Evolutionary conservation across 2,113 vertebrate genomes (phyloP), one percentile per base, ranked within the genome.

Genomic region (Colaptes auratus): DNA sequence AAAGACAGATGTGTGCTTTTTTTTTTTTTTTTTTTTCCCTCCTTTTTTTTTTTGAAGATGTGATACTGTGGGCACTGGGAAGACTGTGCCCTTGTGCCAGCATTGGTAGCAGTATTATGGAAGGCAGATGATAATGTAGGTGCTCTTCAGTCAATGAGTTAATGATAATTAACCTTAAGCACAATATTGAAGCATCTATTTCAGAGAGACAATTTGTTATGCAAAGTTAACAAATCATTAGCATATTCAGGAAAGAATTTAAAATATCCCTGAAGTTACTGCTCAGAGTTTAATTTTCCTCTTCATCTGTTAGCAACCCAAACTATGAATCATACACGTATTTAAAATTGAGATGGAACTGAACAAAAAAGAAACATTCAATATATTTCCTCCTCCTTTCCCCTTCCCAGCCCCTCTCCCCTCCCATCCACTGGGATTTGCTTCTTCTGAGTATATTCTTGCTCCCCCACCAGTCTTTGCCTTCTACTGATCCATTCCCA

Each of bases 1-100:
- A 97, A 97, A 97, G 97, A 98, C 95, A 98, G 97, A 96, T 66
- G 81, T 96, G 75, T 95, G 96, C 92, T 96, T 63, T 93, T 96
- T 95, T 94, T 91, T 73, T 30, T 27, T 12, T 42, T 31, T 88
- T 84, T 91, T 87, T 86, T 20, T 92, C 96, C 39, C 36, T 82
- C n/a, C n/a, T 76, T 33, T 52, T 35, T 30, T 89, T 93, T 60
- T 88, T 53, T 92, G 89, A 92, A 97, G 92, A 95, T 96, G 76
- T 90, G 90, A 84, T 95, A 65, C 63, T 8, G 74, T 91, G 69
- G 65, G 96, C 92, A 88, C 88, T 83, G 88, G 85, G 77, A 89
- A 88, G 91, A 89, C 75, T 1, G 0, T 83, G 75, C 78, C 88
- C 35, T 67, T 71, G 56, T 85, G 88, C 76, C 77, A 50, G 25